A percentile compares a stretch with the other conserved stretches of the same genome.
Evolutionary conservation across 2,888 invertebrate genomes (phyloP).

Genomic region (Plagodis dolabraria): DNA sequence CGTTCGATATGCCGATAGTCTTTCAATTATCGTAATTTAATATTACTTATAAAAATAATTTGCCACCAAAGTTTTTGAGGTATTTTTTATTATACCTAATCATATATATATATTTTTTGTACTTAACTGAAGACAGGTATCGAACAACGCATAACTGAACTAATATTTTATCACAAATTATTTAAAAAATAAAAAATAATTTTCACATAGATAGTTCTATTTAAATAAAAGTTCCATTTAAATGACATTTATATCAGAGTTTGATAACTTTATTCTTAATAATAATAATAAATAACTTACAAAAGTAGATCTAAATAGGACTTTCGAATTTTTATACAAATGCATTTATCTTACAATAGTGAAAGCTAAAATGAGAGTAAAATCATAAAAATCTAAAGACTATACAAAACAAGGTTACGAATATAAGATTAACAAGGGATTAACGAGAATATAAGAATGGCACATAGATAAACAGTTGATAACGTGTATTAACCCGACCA

Average conservation of each 20-base stretch:
- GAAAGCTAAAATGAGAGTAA: slow-evolving; percentile 9
- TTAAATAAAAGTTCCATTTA: too few relatives aligned
- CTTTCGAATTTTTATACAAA: slow-evolving; percentile 40
- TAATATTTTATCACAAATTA: too few relatives aligned
- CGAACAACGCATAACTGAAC: too few relatives aligned
- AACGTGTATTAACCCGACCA: slow-evolving; percentile 23
- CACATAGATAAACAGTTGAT: slow-evolving; percentile 60
- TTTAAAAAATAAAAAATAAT: too few relatives aligned
- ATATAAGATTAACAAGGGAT: slow-evolving; percentile 10
- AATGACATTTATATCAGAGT: neutral
- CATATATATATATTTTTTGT: too few relatives aligned
- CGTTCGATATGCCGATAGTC: too few relatives aligned
- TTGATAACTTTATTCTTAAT: slow-evolving; percentile 29
- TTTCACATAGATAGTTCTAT: too few relatives aligned
- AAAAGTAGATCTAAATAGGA: slow-evolving; percentile 67
- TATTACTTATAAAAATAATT: too few relatives aligned
- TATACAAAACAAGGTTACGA: slow-evolving; percentile 23
- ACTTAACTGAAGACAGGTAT: too few relatives aligned
- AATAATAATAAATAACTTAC: slow-evolving; percentile 44
- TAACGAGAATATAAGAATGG: slow-evolving; percentile 47
- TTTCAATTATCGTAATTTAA: too few relatives aligned
- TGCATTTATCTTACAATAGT: slow-evolving; percentile 23
- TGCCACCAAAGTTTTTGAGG: too few relatives aligned
- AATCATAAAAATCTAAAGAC: slow-evolving; percentile 14
- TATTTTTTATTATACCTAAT: too few relatives aligned